Conservation (phyloP, 2,888 invertebrate genomes). For the Parasteatoda lunata region DNA sequence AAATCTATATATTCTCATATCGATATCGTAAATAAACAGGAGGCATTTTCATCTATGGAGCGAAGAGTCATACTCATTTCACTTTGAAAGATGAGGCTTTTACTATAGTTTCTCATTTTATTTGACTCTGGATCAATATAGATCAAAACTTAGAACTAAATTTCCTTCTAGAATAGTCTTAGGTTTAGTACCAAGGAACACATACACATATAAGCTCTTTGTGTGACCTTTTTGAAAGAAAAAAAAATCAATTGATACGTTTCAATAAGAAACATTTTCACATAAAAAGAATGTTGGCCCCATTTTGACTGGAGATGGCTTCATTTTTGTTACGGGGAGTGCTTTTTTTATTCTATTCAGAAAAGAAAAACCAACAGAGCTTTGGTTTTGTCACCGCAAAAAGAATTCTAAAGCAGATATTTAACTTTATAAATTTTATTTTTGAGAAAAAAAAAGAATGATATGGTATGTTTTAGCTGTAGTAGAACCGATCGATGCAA, state of each 20-base stretch:
- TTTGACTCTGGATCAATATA: neutral
- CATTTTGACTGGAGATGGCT: neutral
- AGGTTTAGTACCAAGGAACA: neutral
- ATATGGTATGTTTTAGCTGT: neutral
- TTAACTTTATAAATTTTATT: neutral
- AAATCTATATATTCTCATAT: neutral
- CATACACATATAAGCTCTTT: neutral
- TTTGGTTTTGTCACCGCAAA: conserved; percentile 8
- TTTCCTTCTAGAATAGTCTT: neutral
- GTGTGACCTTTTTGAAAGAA: neutral
- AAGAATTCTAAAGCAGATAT: neutral
- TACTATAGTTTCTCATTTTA: neutral
- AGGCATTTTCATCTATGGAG: neutral
- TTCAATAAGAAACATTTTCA: conserved; percentile 25
- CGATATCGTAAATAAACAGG: no score
- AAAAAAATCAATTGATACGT: conserved; percentile 16
- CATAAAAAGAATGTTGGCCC: conserved; percentile 13
- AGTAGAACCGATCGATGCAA: neutral
- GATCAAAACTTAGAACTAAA: conserved; percentile 10
- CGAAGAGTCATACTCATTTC: neutral
- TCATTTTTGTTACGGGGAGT: neutral
- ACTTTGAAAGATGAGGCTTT: neutral
- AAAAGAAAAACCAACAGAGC: neutral
- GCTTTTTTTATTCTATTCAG: neutral
- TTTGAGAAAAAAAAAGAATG: neutral